phyloP scores from a whole-genome alignment of 1,140 invertebrate genomes.

The Hestina assimilis region DNA sequence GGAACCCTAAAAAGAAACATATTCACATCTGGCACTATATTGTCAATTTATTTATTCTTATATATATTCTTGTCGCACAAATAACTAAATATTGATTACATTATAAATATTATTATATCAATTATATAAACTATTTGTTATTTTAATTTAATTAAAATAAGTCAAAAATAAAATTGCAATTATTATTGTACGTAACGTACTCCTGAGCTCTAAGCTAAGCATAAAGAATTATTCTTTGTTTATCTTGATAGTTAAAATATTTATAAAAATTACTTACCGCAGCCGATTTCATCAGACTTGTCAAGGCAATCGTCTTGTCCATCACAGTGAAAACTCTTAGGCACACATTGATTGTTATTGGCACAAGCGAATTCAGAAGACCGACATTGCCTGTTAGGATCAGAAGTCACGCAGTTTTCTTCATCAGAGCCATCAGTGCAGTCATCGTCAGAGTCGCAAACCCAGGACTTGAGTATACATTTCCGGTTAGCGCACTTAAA shows the following conservation, averaged over 20 bases:
- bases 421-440: slow-evolving; percentile 93
- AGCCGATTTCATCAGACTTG: slow-evolving; percentile 94
- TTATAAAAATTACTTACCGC: slow-evolving; percentile 86
- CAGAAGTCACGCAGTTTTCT: slow-evolving; percentile 78
- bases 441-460: slow-evolving; percentile 94
- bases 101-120: no score
- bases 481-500: slow-evolving; percentile 92
- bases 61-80: no score
- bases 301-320: slow-evolving; percentile 91
- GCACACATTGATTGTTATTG: slow-evolving; percentile 91
- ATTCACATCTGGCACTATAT: no score
- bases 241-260: no score
- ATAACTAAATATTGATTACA: no score
- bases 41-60: no score
- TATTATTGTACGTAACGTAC: no score
- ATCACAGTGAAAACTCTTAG: slow-evolving; percentile 96
- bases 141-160: background rate
- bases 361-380: slow-evolving; percentile 91
- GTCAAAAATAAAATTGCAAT: background rate
- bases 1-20: no score
- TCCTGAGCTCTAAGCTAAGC: no score
- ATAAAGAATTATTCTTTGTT: no score
- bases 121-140: background rate
- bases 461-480: slow-evolving; percentile 95
- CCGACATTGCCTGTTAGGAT: slow-evolving; percentile 84